These are phyloP conservation scores for Hypocryptadius cinnamomeus DNA, from an alignment of 2,113 vertebrate genomes.

Conservation along the genomic window DNA sequence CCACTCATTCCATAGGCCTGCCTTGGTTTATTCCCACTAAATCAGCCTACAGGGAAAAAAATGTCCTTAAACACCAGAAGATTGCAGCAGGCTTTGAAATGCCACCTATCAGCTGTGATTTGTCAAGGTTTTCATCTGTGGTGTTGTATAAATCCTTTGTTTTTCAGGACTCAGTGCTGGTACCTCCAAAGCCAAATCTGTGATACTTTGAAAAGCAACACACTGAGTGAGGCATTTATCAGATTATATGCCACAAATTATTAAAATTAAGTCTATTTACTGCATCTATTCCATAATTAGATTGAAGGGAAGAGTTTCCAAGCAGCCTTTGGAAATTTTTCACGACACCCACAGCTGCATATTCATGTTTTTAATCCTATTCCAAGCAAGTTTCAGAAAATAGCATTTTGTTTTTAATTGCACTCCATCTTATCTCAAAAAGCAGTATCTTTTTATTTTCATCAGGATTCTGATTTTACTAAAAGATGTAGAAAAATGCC, in stretches of 20 bases:
- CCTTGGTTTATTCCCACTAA: background rate
- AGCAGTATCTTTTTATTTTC: background rate
- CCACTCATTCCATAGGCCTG: background rate
- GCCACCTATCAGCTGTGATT: background rate
- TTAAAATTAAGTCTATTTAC: background rate
- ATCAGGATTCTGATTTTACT: background rate
- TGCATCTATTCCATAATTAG: background rate
- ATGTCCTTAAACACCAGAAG: background rate
- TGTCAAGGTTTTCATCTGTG: background rate
- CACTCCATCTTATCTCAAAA: background rate
- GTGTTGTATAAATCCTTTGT: background rate
- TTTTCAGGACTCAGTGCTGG: background rate
- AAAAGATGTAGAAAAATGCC: background rate
- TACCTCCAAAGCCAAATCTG: background rate
- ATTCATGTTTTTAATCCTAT: background rate
- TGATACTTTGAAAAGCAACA: background rate
- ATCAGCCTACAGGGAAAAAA: background rate
- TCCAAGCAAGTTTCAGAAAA: background rate
- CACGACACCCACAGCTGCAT: background rate
- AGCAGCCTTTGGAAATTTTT: constrained; percentile 8
- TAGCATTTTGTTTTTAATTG: background rate
- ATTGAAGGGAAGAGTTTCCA: constrained; percentile 4
- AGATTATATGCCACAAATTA: background rate
- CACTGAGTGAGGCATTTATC: background rate
- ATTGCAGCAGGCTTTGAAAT: background rate